Conservation (phyloP, 2,888 invertebrate species). For the Choristoneura rosaceana region DNA sequence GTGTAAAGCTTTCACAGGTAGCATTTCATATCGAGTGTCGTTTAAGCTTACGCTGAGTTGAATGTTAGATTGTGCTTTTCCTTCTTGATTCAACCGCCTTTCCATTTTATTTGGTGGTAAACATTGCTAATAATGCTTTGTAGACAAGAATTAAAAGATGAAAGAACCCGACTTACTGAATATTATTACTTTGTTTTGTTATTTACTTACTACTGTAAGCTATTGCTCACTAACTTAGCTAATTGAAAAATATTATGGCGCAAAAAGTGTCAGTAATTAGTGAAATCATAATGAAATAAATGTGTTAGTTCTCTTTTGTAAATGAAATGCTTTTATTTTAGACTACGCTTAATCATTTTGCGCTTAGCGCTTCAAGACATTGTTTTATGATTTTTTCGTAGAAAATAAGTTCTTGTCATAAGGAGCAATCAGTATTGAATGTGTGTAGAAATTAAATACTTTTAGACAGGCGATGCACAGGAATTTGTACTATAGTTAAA, state of each 20-base stretch:
- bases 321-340: neutral
- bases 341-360: neutral
- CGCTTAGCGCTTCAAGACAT: constrained; percentile 1
- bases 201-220: neutral
- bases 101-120: neutral
- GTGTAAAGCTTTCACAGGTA: neutral
- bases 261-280: neutral
- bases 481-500: constrained; percentile 15
- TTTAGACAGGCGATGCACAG: constrained; percentile 17
- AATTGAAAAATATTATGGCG: neutral
- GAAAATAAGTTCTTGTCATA: neutral
- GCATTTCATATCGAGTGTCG: neutral
- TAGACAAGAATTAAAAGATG: neutral
- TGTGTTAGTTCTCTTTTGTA: neutral
- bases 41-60: too few relatives aligned
- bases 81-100: neutral
- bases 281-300: neutral
- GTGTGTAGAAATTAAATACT: constrained; percentile 22
- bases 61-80: neutral
- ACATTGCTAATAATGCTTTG: neutral
- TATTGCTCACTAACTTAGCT: neutral
- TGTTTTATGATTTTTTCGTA: neutral
- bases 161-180: neutral
- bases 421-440: constrained; percentile 18
- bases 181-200: neutral